Evolutionary conservation across 2,113 vertebrate genomes (phyloP), one percentile per base, ranked within the genome.

Genomic region (Scopus umbretta): DNA sequence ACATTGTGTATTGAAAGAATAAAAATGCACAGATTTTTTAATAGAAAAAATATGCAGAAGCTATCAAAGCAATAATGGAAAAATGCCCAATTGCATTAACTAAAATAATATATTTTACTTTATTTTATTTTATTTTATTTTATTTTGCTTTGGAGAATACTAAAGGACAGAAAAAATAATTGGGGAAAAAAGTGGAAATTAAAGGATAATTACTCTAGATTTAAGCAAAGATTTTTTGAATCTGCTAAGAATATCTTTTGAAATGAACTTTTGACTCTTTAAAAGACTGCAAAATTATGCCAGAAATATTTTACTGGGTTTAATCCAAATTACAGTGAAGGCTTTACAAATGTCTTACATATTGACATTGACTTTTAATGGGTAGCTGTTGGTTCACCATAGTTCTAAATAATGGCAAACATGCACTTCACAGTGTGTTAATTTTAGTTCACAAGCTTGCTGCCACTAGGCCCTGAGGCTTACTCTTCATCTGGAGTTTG

Each of bases 391-490:
- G n/a, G 67, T 81, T 96, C 72, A 59, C 38, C 23, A 36, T 34
- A 83, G 50, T 36, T 94, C 66, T 74, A 81, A 95, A 38, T 34
- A 36, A 81, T 61, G 61, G 65, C 47, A 93, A 93, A 56, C 40
- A 38, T n/a, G 9, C 18, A 71, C 47, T 95, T 92, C 86, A 78
- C 59, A 96, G 43, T 40, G 30, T 72, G 76, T 30, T 94, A 91
- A 96, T 95, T 96, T 96, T 95, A 96, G 72, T 88, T 96, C 61
- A 84, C 40, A 86, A 56, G 42, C 56, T 88, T 71, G 59, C 75
- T 93, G 55, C 30, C 65, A 53, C 72, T 40, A 75, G 36, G 26
- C 75, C 88, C 61, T 90, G 38, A 88, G 95, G 90, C 88, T 93
- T 70, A 45, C 18, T 94, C 59, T 90, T 88, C 68, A 81, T 71